These are phyloP conservation scores for Danio jaintianensis DNA, from an alignment of 2,797 vertebrate species.

Conservation along the genomic window DNA sequence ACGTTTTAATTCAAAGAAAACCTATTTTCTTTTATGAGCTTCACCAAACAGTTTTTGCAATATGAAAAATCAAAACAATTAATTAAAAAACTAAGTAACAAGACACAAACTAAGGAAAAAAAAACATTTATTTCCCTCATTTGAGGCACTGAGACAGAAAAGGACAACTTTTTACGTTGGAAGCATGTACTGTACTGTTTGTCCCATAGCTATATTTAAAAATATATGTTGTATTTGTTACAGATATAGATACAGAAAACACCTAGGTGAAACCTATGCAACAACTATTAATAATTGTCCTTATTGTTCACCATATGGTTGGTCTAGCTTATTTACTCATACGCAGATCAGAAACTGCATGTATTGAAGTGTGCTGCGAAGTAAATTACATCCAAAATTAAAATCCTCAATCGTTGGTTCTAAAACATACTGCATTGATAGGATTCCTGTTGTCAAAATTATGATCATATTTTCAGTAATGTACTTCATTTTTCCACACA, in stretches of 20 bases:
- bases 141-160: conserved; percentile 33
- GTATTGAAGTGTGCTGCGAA: conserved; percentile 37
- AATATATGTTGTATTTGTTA: conserved; percentile 48
- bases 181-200: conserved; percentile 47
- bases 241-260: conserved; percentile 34
- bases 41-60: not conserved
- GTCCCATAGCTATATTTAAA: conserved; percentile 44
- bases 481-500: conserved; percentile 20
- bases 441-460: conserved; percentile 4
- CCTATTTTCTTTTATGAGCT: not conserved
- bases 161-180: conserved; percentile 42
- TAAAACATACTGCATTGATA: conserved; percentile 46
- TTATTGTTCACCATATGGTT: conserved; percentile 37
- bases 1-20: no score
- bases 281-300: conserved; percentile 38
- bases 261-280: conserved; percentile 30
- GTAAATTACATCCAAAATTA: conserved; percentile 45
- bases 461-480: conserved; percentile 3
- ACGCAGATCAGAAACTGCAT: conserved; percentile 30
- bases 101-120: conserved; percentile 32
- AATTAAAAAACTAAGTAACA: not conserved
- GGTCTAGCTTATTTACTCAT: conserved; percentile 34
- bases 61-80: not conserved
- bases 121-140: conserved; percentile 53
- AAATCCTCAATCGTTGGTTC: conserved; percentile 40